Conservation (phyloP, 2,888 invertebrate genomes). For the Oscheius myriophilus region DNA sequence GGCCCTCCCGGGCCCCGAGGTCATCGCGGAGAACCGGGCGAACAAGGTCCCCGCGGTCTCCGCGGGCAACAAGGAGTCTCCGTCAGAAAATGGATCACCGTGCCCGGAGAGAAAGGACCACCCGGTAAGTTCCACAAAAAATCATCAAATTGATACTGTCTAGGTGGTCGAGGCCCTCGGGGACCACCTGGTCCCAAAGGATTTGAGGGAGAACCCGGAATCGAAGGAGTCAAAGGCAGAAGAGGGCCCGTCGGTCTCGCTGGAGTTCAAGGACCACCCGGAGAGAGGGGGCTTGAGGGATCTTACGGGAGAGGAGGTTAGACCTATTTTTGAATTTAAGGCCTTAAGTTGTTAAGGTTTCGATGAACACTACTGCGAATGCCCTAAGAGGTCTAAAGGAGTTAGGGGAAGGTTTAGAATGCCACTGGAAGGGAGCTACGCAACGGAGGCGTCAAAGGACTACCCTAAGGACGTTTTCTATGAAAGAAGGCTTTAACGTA, state of each 20-base stretch:
- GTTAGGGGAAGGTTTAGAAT: slow-evolving; percentile 19
- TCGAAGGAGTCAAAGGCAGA: slow-evolving; percentile 18
- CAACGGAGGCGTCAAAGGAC: background rate
- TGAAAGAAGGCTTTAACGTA: background rate
- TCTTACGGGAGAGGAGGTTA: background rate
- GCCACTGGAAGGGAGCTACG: background rate
- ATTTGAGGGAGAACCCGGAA: slow-evolving; percentile 10
- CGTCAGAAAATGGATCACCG: slow-evolving; percentile 25
- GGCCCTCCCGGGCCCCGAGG: background rate
- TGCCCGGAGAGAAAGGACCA: slow-evolving; percentile 28
- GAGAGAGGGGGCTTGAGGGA: slow-evolving; percentile 1
- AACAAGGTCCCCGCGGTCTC: slow-evolving; percentile 9
- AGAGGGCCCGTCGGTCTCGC: background rate
- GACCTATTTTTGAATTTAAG: too few relatives aligned
- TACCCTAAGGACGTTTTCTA: slow-evolving; percentile 18
- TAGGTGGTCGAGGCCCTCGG: background rate
- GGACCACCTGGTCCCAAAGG: slow-evolving; percentile 18
- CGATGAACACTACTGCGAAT: slow-evolving; percentile 21
- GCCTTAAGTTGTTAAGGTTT: slow-evolving; percentile 4
- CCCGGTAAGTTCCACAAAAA: slow-evolving; percentile 2
- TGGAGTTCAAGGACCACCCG: slow-evolving; percentile 1
- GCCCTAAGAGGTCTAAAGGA: slow-evolving; percentile 23
- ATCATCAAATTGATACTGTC: background rate
- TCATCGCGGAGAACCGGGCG: slow-evolving; percentile 12
- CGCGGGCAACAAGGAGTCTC: slow-evolving; percentile 21